Evolutionary conservation across 2,113 vertebrate species (phyloP), one percentile per base, ranked within the genome.

Genomic region (Pungitius pungitius): DNA sequence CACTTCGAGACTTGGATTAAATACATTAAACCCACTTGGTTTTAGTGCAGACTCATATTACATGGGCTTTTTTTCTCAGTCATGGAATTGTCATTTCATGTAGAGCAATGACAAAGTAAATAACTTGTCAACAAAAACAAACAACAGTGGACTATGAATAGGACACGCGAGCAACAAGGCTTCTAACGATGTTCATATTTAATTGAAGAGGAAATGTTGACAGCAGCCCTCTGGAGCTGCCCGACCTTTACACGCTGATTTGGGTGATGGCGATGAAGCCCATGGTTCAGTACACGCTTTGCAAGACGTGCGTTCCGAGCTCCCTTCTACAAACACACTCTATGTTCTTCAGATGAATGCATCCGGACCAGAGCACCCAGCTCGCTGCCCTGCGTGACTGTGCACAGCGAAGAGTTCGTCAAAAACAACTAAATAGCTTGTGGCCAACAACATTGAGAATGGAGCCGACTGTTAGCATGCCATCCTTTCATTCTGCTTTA

Each of bases 191-290:
- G 69, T 68, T 80, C 49, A 42, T 74, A 26, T 78, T 74, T 81
- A 84, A 90, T 89, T 80, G 75, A 68, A 73, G 62, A 65, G 69
- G 85, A 81, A 80, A 62, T 73, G 75, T 80, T 88, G 89, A 88
- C 86, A 85, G 65, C 70, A 17, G 66, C 82, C 90, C 86, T 84
- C 81, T 85, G 84, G 85, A 88, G 86, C 59, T 87, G 69, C 81
- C 71, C 68, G 77, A 88, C 86, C 86, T 90, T 91, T 85, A 76
- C 83, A 76, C 33, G 60, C 78, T 63, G 82, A 84, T 88, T 78
- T 85, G 86, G 62, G 30, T 87, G 85, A 88, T 77, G 78, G 76
- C 73, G 85, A 88, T 82, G 73, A 75, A 49, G 74, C 54, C 39
- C 65, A 69, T 52, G 84, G 83, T 85, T 91, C 73, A 78, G 66